Evolutionary conservation across 37 sponge, comb jelly and placozoan species (phyloP), one percentile per base, ranked within the genome.

Genomic region (Oscarella lobularis): DNA sequence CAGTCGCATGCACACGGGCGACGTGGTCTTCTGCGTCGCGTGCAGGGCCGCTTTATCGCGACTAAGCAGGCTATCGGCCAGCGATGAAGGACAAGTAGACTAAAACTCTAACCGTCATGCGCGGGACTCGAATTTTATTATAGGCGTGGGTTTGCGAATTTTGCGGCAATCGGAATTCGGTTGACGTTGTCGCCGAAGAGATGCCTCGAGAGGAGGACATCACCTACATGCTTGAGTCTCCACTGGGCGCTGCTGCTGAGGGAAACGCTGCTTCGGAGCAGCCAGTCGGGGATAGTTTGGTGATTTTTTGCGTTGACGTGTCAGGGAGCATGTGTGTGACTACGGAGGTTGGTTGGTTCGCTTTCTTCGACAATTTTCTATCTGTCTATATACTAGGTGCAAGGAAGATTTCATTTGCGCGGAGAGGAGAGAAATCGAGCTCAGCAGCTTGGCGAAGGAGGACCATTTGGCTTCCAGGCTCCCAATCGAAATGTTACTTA

Each of bases 281-380:
- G 9, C 54, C 70, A 20, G 48, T 67, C 34, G 88, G 83, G 2
- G 85, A 82, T 0, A 78, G 85, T 5, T 48, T 91, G 31, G 75
- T 87, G 30, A 55, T 91, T 0, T 91, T 91, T 80, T 91, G 92
- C 38, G 77, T 91, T 67, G 92, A 91, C 36, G 72, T 85, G 36
- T 91, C 92, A n/a, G 92, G 92, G 33, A 82, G 83, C 65, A 91
- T 91, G 92, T 87, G 85, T 76, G 92, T 87, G 38, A 91, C 92
- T 6, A 85, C 92, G 67, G 88, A 91, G 83, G 92, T 91, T 37
- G 66, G 82, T 39, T 20, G 20, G 20, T 27, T 20, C 60, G 20
- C 60, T 48, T 9, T 48, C 9, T 9, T 48, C 60, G 9, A 9
- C 60, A 20, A 27, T 20, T 48, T 48, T 48, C 60, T 48, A 48